These are phyloP conservation scores for Unio delphinus DNA, from an alignment of 2,888 invertebrate species.

Conservation along the genomic window DNA sequence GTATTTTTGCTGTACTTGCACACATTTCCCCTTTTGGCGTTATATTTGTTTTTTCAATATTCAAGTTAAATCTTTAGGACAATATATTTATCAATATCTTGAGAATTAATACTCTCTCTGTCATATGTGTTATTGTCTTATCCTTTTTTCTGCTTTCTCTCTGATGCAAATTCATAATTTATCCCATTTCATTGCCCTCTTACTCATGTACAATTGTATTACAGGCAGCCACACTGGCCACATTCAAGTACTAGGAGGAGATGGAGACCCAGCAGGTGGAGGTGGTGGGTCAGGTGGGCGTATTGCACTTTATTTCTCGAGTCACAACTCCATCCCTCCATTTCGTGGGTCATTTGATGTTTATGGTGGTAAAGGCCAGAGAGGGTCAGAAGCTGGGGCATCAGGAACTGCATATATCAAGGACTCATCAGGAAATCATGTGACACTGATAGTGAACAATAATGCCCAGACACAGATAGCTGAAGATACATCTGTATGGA, in stretches of 20 bases:
- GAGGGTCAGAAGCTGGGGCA: conserved; percentile 51
- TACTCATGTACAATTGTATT: background rate
- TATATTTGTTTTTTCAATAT: too few relatives aligned
- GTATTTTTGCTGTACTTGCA: too few relatives aligned
- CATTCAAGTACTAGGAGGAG: conserved; percentile 51
- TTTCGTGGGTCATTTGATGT: conserved; percentile 48
- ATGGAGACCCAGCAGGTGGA: conserved; percentile 32
- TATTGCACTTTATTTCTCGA: conserved; percentile 52
- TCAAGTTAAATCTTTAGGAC: too few relatives aligned
- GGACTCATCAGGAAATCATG: conserved; percentile 26
- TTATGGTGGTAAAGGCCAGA: conserved; percentile 40
- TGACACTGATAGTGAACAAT: conserved; percentile 48
- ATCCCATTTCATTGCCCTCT: too few relatives aligned
- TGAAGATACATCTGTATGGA: conserved; percentile 30
- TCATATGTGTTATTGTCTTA: too few relatives aligned
- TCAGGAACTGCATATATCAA: conserved; percentile 49
- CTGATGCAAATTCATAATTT: too few relatives aligned
- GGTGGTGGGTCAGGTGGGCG: conserved; percentile 57
- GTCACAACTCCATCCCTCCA: conserved; percentile 40
- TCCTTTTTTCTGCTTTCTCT: too few relatives aligned
- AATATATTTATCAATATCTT: too few relatives aligned
- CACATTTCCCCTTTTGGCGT: too few relatives aligned
- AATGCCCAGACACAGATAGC: conserved; percentile 31
- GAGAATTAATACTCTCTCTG: too few relatives aligned
- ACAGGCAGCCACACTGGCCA: conserved; percentile 59